Conservation (phyloP, 2,888 invertebrate species). For the Catocala fraxini region DNA sequence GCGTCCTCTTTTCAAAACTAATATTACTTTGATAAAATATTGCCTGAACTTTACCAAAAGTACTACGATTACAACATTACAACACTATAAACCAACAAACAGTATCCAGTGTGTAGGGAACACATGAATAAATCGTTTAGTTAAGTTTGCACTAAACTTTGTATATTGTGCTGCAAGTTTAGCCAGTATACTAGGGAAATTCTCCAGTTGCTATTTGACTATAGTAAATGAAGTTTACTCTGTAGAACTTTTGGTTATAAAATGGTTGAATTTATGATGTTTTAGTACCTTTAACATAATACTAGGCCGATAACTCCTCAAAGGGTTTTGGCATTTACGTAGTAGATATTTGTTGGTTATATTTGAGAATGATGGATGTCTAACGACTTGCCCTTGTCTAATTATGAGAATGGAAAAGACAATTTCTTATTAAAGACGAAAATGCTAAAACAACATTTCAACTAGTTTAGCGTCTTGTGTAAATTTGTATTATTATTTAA, state of each 20-base stretch:
- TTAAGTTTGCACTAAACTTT: slow-evolving; percentile 38
- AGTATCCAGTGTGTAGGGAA: too few species aligned
- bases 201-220: slow-evolving; percentile 15
- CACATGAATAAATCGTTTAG: slow-evolving; percentile 46
- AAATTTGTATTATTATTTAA: too few species aligned
- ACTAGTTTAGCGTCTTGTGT: too few species aligned
- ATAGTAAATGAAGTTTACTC: slow-evolving; percentile 9
- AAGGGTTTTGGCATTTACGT: too few species aligned
- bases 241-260: slow-evolving; percentile 11
- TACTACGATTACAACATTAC: neutral
- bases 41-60: neutral
- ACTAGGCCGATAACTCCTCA: too few species aligned
- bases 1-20: too few species aligned
- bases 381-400: too few species aligned
- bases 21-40: neutral
- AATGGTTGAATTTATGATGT: slow-evolving; percentile 11
- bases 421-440: too few species aligned
- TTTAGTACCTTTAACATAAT: neutral
- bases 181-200: slow-evolving; percentile 13
- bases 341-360: too few species aligned
- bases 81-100: slow-evolving; percentile 3
- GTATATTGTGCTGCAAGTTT: slow-evolving; percentile 28
- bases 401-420: too few species aligned
- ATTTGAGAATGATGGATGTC: too few species aligned
- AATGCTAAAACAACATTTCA: too few species aligned